Evolutionary conservation across 1,140 invertebrate genomes (phyloP), one percentile per base, ranked within the genome.

Genomic region (Ostrea edulis): DNA sequence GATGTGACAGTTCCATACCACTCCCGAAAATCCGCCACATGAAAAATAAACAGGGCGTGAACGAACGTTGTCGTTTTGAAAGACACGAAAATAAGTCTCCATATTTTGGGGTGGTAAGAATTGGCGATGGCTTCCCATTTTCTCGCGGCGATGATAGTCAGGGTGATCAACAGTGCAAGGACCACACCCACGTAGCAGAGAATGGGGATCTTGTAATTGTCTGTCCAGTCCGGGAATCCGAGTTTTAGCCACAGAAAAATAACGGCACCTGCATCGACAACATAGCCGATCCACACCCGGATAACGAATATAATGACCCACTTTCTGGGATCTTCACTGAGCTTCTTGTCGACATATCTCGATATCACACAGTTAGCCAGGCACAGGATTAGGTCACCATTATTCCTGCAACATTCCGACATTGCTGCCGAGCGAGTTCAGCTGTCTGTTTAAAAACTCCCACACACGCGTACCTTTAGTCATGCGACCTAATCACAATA

Each of bases 41-140:
- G 81, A 20, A 58, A 88, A 22, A 88, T 81, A 17, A 88, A 88
- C 53, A 84, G 65, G 25, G 84, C 87, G 44, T 88, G 65, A 17
- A 88, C 55, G 54, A 84, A 68, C 7, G 83, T 88, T 3, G 87
- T 88, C 51, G 65, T 17, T 85, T 88, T 88, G 71, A 88, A 88
- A 20, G 55, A 12, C 17, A 88, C 71, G 52, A 88, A 88, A 55
- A 88, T 81, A 2, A 85, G 14, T 51, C 87, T 85, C 87, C 87
- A 88, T 51, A 88, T 81, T 82, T 88, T 88, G 4, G 87, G 87
- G 53, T 82, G 62, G 82, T 88, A 88, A 20, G 84, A 44, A 55
- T 88, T 84, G 9, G 87, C 87, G 14, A 88, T 85, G 22, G 68
- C 53, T 52, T 88, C 51, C 87, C 87, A 88, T 82, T 88, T 88